These are phyloP conservation scores for Pseudomyrmex dendroicus DNA, from an alignment of 1,140 invertebrate genomes.

Conservation along the genomic window DNA sequence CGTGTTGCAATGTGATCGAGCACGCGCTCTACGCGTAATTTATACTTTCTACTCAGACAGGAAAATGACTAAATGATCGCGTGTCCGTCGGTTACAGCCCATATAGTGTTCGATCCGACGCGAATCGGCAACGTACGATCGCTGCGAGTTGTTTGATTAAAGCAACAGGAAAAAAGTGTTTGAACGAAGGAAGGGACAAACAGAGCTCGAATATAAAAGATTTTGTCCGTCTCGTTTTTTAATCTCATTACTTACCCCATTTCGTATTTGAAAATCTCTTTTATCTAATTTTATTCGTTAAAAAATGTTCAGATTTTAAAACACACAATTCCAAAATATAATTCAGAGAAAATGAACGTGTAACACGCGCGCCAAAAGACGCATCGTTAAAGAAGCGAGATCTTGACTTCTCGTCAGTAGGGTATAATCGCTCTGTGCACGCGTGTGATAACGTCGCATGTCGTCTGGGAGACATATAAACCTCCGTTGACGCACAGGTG, in stretches of 20 bases:
- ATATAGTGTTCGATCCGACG: conserved; percentile 53
- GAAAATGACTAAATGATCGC: conserved; percentile 73
- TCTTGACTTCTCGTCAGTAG: conserved; percentile 54
- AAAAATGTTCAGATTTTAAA: background rate
- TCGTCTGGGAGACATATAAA: conserved; percentile 47
- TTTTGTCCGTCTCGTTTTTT: no score
- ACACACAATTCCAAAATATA: background rate
- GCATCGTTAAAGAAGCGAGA: conserved; percentile 22
- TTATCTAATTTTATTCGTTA: background rate
- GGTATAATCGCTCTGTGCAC: conserved; percentile 41
- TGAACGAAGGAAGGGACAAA: background rate
- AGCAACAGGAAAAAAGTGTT: background rate
- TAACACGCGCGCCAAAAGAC: conserved; percentile 17
- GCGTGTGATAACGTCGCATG: conserved; percentile 48
- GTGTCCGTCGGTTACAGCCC: conserved; percentile 58
- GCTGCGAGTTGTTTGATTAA: conserved; percentile 30
- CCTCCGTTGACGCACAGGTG: conserved; percentile 59
- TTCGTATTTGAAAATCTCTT: background rate
- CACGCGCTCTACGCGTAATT: conserved; percentile 72
- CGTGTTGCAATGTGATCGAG: conserved; percentile 75
- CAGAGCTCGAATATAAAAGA: background rate
- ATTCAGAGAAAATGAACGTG: background rate
- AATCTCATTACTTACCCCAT: background rate
- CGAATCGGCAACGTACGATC: conserved; percentile 39
- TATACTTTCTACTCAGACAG: conserved; percentile 67